These are phyloP conservation scores for Syncerus caffer DNA, from an alignment of 2,797 vertebrate genomes.

Conservation along the genomic window DNA sequence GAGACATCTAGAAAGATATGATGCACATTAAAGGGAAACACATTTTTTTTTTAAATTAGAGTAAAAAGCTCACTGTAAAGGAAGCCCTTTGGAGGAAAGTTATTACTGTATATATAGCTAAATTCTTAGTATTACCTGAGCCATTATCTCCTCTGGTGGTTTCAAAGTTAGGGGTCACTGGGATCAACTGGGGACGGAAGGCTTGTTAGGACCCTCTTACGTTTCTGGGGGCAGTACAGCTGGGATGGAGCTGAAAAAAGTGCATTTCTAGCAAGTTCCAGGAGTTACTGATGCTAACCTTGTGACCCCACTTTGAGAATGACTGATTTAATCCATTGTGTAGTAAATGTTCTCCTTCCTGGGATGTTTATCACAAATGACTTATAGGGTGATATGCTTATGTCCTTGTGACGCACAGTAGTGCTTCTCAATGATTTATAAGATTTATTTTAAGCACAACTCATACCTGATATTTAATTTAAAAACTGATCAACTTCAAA, in stretches of 20 bases:
- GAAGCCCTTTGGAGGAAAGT: neutral
- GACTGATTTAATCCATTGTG: neutral
- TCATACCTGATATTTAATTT: neutral
- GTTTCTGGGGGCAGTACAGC: neutral
- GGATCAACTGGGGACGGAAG: rapidly evolving
- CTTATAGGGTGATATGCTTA: neutral
- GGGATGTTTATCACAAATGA: neutral
- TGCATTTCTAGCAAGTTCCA: neutral
- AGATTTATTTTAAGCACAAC: neutral
- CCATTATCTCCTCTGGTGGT: neutral
- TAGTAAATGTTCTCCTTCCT: neutral
- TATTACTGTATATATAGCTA: neutral
- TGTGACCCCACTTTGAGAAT: neutral
- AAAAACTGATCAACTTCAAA: conserved; percentile 13
- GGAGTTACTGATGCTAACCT: neutral
- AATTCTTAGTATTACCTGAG: neutral
- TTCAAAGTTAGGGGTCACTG: neutral
- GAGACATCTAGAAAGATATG: neutral
- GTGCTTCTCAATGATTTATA: neutral
- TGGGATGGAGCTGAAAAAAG: neutral
- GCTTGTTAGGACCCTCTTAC: neutral
- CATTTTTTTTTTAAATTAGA: neutral
- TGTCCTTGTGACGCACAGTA: neutral
- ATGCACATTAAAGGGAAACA: neutral
- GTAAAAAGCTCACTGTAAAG: neutral